A percentile compares a stretch with the other conserved stretches of the same genome.
These are phyloP conservation scores for Pasiphila rectangulata DNA, from an alignment of 2,888 invertebrate genomes.

Conservation along the genomic window DNA sequence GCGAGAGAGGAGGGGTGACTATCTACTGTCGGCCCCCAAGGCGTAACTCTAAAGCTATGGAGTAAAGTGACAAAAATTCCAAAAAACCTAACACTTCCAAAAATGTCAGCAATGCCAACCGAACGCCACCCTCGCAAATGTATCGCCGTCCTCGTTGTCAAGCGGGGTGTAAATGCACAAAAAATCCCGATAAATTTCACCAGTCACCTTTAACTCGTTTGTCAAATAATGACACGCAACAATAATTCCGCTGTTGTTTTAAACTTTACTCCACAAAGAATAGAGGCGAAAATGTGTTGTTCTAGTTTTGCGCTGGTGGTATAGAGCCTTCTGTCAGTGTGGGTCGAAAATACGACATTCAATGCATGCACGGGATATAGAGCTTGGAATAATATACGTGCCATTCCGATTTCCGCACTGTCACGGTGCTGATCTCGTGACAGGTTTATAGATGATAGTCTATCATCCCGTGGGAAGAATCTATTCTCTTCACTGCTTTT, in stretches of 20 bases:
- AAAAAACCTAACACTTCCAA: conserved; percentile 33
- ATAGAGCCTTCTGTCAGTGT: conserved; percentile 51
- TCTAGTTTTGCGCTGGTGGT: conserved; percentile 25
- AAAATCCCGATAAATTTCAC: conserved; percentile 64
- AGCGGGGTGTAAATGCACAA: conserved; percentile 60
- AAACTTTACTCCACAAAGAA: conserved; percentile 21
- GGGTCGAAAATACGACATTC: conserved; percentile 57
- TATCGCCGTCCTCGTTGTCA: conserved; percentile 64
- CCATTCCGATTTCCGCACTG: conserved; percentile 37
- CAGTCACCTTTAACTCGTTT: conserved; percentile 70
- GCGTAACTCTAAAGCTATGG: too few species aligned
- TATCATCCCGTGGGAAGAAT: conserved; percentile 29
- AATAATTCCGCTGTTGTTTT: conserved; percentile 30
- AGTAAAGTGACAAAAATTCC: not conserved
- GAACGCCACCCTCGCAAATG: conserved; percentile 49
- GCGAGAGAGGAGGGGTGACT: too few species aligned
- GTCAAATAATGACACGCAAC: conserved; percentile 59
- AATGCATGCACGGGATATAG: conserved; percentile 57
- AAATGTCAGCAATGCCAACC: conserved; percentile 48
- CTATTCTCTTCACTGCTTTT: conserved; percentile 23
- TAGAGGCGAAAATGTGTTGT: conserved; percentile 34
- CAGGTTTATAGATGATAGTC: conserved; percentile 37
- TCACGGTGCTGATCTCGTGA: conserved; percentile 37
- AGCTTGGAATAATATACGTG: conserved; percentile 51
- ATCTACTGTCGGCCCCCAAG: too few species aligned